Base-by-base conservation (phyloP, 2,888 invertebrate species). In the Nemotelus pantherinus region DNA sequence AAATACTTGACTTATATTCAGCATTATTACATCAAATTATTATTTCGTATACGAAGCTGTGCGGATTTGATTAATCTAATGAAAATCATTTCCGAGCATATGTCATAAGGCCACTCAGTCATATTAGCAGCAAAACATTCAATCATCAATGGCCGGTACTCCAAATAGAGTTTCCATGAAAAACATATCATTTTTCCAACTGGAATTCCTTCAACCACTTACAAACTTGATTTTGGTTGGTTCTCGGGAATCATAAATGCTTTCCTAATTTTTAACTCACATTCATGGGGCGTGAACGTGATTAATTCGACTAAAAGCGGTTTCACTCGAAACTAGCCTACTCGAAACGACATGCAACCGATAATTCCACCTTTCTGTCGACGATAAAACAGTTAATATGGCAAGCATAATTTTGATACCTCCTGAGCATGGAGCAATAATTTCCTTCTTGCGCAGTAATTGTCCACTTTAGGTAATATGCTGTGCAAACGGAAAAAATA, bases 201-300 rank as follows among this genome's bases (percentile, higher is more conserved):
- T 41, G 39, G 41, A 63, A 9, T 5, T 9, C 5, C 9, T 41
- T 43, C 43, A 41, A 63, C 43, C 63, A 25, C 25, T 6, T 63
- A 39, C 3, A 63, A 60, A 6, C 25, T 63, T 2, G 39, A 41
- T 63, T 50, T 5, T 9, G 39, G 63, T 63, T 63, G 63, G 25
- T 63, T 63, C 43, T 60, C 39, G 3, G 39, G 43, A 63, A 9
- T 63, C 2, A 63, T 63, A 63, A 63, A 10, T 63, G 39, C 63
- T 63, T 63, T 0, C 63, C 63, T 63, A 63, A 63, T 63, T 63
- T 50, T 63, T 25, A 63, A 63, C 63, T 25, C 43, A 63, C 43
- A 58, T 25, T n/a, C n/a, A 50, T 25, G 63, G 63, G 63, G 63
- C 63, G 63, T 63, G 6, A 63, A 63, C 63, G 63, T 63, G 63